These are phyloP conservation scores for Troilus luridus DNA, from an alignment of 2,888 invertebrate genomes.

Conservation along the genomic window DNA sequence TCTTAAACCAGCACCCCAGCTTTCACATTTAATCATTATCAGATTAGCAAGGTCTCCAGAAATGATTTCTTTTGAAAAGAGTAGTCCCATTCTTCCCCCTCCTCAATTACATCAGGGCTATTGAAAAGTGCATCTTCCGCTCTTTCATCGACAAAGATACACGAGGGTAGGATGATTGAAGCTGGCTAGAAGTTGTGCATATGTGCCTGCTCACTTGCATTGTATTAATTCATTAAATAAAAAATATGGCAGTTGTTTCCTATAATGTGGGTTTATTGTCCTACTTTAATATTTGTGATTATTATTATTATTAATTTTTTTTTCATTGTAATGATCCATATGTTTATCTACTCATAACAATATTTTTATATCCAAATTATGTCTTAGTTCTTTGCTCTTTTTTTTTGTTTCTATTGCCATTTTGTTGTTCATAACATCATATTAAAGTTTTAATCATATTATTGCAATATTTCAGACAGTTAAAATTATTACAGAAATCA, in stretches of 20 bases:
- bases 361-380: not conserved
- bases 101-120: too few relatives aligned
- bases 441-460: not conserved
- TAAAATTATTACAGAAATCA: not conserved
- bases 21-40: too few relatives aligned
- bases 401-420: not conserved
- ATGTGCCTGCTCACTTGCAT: not conserved
- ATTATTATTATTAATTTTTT: not conserved
- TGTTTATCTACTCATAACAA: not conserved
- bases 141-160: too few relatives aligned
- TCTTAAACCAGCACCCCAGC: too few relatives aligned
- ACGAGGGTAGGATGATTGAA: not conserved
- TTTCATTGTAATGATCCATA: not conserved
- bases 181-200: not conserved
- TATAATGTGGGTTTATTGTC: not conserved
- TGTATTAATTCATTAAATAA: not conserved
- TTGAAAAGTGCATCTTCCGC: too few relatives aligned
- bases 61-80: too few relatives aligned
- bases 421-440: not conserved
- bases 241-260: not conserved
- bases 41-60: too few relatives aligned
- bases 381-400: not conserved
- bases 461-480: not conserved
- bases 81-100: too few relatives aligned
- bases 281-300: not conserved